Base-by-base conservation (phyloP, 2,113 vertebrate genomes). In the Grallaria varia region DNA sequence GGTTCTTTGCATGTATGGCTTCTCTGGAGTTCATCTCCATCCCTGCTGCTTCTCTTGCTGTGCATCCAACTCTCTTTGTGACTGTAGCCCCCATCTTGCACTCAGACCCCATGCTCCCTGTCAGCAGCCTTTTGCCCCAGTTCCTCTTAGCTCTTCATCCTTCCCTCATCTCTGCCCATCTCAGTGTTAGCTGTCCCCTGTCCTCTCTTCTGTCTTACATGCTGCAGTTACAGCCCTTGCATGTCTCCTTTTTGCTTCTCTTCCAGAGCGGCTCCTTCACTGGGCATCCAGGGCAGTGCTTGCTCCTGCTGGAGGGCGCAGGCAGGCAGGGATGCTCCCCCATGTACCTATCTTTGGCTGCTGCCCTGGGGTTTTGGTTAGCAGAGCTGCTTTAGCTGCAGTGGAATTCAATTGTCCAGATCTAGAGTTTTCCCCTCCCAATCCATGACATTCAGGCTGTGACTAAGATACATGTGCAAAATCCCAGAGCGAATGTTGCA, bases 1-100 rank as follows among this genome's bases (percentile, higher is more conserved):
- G 31, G 50, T 8, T 69, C 33, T 12, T 58, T 62, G 20, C 28
- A 4, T 21, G 18, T 31, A 49, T 6, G 7, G 16, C 53, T 62
- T 28, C 31, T 42, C 53, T n/a, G 33, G 35, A 55, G 24, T 14
- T 55, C 7, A 3, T 28, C 47, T 15, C 19, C 19, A 1, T 35
- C 47, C 18, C 22, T 22, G 1, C 56, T 2, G 1, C 37, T 71
- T 0, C 12, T 27, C 21, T n/a, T 44, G 4, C 37, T 14, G 33
- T 14, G 55, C 24, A 9, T 28, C 49, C 58, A 1, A 3, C 24
- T 63, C 22, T 12, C 33, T 16, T 31, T 7, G 2, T 53, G 35
- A 12, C 50, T 86, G 58, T 33, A 35, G 44, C 21, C 20, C 56
- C 31, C 27, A 3, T 47, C 71, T 40, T 40, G 27, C 28, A 39